Evolutionary conservation across 2,797 vertebrate species (phyloP).

Genomic region (Vipera latastei): DNA sequence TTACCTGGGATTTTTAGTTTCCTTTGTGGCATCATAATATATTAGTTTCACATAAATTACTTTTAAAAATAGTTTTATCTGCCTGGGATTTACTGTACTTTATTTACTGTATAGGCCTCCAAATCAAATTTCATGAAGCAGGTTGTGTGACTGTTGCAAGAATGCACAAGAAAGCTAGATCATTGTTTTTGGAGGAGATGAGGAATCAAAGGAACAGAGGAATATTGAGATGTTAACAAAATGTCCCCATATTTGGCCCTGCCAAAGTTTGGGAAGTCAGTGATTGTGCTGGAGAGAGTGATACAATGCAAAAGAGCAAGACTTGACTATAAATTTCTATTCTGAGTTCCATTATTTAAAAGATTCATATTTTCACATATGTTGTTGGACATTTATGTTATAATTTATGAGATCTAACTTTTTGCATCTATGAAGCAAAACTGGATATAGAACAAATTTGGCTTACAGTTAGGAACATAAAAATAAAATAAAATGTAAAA

Average conservation of each 20-base stretch:
- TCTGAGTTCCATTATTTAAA: not conserved
- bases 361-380: not conserved
- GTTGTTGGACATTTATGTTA: not conserved
- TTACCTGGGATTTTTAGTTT: conserved; percentile 10
- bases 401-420: not conserved
- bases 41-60: conserved; percentile 7
- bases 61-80: not conserved
- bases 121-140: not conserved
- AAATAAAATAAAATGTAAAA: not conserved
- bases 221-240: not conserved
- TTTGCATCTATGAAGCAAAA: not conserved
- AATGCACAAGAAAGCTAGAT: not conserved
- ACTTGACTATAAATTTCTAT: not conserved
- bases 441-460: not conserved
- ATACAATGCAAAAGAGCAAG: not conserved
- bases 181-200: not conserved
- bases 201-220: not conserved
- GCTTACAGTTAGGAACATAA: not conserved
- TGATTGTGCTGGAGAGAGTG: not conserved
- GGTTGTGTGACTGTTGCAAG: not conserved
- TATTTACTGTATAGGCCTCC: not conserved
- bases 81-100: not conserved
- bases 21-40: not conserved
- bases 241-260: not conserved
- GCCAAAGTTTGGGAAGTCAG: not conserved